Evolutionary conservation across 2,113 vertebrate genomes (phyloP), one percentile per base, ranked within the genome.

Genomic region (Symphodus melops): DNA sequence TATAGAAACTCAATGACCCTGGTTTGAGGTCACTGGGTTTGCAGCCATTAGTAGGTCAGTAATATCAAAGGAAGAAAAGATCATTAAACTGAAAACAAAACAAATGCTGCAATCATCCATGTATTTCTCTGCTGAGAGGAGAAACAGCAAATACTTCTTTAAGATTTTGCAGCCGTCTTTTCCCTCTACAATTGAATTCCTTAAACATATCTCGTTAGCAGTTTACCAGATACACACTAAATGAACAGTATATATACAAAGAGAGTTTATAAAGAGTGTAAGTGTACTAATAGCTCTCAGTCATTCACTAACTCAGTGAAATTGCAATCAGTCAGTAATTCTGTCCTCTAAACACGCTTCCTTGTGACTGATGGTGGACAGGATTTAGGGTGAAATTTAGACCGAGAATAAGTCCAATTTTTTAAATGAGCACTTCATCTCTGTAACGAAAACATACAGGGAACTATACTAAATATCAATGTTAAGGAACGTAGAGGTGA

Each of bases 291-390:
- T 49, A 36, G 13, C 65, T 53, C 28, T 53, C 64, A 86, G 64
- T 73, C 64, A 81, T 81, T 76, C 58, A 76, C 72, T 25, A 49
- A 33, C 49, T n/a, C n/a, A 55, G 59, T 56, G 51, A 69, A 66
- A 66, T 60, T 48, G 41, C 49, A 69, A 41, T 58, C 8, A 23
- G 21, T 17, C 36, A 3, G 28, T 33, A 14, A 41, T 68, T 59
- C 52, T 14, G 46, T 53, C 41, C 56, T 55, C 46, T 60, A 53
- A 41, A 41, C 39, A 41, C 39, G 8, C 1, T 57, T 57, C 14
- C 19, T 52, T 1, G 14, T 33, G 11, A 41, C 39, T 41, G 39
- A 41, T 1, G 11, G 28, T 5, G 9, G 39, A 41, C 39, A 11
- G 39, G 39, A 41, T 41, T 41, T 41, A 41, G 8, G 11, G 39